Conservation (phyloP, 2,113 vertebrate species). For the Lycocorax pyrrhopterus region DNA sequence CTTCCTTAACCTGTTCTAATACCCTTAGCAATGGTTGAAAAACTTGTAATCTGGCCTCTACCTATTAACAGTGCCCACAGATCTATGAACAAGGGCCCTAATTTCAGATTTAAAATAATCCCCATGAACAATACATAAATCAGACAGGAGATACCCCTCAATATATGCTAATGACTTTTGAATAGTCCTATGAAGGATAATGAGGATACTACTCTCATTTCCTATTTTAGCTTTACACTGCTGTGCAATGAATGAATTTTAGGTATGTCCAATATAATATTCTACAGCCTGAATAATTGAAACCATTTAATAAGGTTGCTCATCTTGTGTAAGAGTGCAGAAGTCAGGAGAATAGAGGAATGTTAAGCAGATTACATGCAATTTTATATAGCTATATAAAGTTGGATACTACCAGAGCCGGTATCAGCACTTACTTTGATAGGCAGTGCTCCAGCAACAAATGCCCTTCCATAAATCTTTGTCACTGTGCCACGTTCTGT, state of each 20-base stretch:
- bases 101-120: neutral
- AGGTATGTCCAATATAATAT: neutral
- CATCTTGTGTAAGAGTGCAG: neutral
- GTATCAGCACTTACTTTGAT: conserved; percentile 80
- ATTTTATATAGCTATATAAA: neutral
- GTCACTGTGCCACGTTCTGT: conserved; percentile 89
- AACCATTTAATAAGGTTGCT: neutral
- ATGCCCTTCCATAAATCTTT: conserved; percentile 92
- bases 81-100: neutral
- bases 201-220: neutral
- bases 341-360: neutral
- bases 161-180: neutral
- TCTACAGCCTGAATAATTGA: neutral
- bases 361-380: neutral
- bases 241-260: neutral
- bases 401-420: neutral
- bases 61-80: neutral
- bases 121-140: accelerated
- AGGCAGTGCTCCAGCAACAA: conserved; percentile 91
- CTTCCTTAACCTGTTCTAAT: neutral
- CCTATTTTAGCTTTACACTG: neutral
- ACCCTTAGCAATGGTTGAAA: neutral
- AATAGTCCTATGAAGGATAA: neutral
- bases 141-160: neutral
- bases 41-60: neutral